Base-by-base conservation (phyloP, 2,113 vertebrate species). In the pig (Sus scrofa) region DNA sequence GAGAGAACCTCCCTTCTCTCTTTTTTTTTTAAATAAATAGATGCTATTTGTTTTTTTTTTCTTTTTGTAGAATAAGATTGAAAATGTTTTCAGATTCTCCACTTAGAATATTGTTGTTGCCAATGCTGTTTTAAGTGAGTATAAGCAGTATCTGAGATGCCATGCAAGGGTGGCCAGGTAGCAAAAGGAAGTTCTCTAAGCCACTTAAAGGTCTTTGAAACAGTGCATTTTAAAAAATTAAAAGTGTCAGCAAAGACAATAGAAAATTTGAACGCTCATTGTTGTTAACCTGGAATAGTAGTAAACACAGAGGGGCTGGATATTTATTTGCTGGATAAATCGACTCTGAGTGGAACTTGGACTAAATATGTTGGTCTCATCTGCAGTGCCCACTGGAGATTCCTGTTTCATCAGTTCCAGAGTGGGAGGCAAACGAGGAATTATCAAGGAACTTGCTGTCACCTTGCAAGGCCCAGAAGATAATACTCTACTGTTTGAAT, bases 401-500 rank as follows among this genome's bases (percentile, higher is more conserved):
- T 97, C 98, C 73, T 98, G 93, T 96, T 99, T 99, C 96, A 99
- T 99, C 68, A 96, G 79, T 0, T 99, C 99, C 44, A 98, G 98
- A 65, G 96, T 98, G 0, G 98, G 99, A 84, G 99, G 99, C 9
- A 98, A 98, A 83, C 98, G 84, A 0, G 99, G 98, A 0, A 86
- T 98, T 14, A 93, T 98, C 84, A 99, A 98, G 77, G 97, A 77
- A 0, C 86, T 98, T 0, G 92, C 97, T 0, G 89, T 86, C 30
- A 73, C 65, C 7, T 73, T 98, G 44, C 78, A 87, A 50, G 92
- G 97, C 12, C 98, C 98, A 7, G 96, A 98, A 34, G 98, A 99
- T 74, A 88, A 98, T 1, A 98, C 97, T 0, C 98, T 99, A 32
- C 98, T 99, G 78, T 99, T 99, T 2, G 99, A 99, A 90, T 99